Evolutionary conservation across 2,113 vertebrate genomes (phyloP), one percentile per base, ranked within the genome.

Genomic region (Rhipidura dahli): DNA sequence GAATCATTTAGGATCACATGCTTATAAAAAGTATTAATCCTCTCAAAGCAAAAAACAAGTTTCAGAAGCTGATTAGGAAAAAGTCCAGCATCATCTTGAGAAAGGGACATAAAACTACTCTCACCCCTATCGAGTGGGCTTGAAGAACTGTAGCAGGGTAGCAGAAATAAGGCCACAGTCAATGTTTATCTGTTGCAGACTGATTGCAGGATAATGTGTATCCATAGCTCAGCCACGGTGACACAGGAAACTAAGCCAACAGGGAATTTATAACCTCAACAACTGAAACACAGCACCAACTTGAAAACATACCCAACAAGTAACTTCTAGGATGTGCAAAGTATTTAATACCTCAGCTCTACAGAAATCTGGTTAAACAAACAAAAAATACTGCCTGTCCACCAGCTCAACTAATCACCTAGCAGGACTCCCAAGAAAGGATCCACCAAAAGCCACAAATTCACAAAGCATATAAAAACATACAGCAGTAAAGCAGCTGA

Each of bases 81-180:
- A 60, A 44, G 16, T 47, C 11, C 8, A 85, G 50, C 23, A 77
- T 19, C 33, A 69, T 11, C 40, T 0, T 17, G 14, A 90, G 19
- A 65, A 70, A 47, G 4, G 3, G 9, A 57, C 11, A 57, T 37
- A 9, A 30, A 91, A 82, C 20, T 44, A 35, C 5, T 44, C 13
- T 60, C 39, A 42, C 16, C 19, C 7, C 10, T 42, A 1, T 0
- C 6, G 2, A 63, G 20, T 8, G 3, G 8, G 11, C 28, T 28
- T 56, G n/a, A 87, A 79, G 21, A 81, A 87, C 26, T 50, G 35
- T 17, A 45, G 47, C n/a, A 83, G 19, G 7, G 19, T 10, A 64
- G 19, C 22, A 82, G 37, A 40, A 76, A 1, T 27, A 51, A 59
- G 13, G 12, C 12, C 22, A 49, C 1, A 68, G 14, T 10, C 56